Conservation (phyloP, 2,888 invertebrate species). For the Neoaliturus tenellus region DNA sequence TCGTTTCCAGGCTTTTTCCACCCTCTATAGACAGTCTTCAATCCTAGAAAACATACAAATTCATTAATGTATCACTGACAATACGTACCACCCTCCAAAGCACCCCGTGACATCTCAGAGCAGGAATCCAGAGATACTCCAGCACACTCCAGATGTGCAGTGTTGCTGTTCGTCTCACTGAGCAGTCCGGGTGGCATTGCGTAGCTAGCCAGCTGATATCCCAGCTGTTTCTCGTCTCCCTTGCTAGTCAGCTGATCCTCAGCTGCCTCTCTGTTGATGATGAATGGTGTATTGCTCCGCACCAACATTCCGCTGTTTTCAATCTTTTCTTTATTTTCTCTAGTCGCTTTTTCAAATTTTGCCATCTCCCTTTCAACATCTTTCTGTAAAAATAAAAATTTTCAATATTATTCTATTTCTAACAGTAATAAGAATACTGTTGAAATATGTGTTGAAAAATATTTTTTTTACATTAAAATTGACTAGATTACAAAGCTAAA, state of each 20-base stretch:
- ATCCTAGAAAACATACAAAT: no score
- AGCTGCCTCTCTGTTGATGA: conserved; percentile 54
- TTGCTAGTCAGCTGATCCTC: conserved; percentile 14
- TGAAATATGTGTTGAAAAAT: no score
- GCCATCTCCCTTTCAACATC: conserved; percentile 60
- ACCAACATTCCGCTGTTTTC: conserved; percentile 70
- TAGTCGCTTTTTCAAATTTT: conserved; percentile 69
- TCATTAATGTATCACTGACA: no score
- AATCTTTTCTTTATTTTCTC: conserved; percentile 70
- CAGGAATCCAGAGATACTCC: no score
- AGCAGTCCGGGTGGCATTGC: conserved; percentile 36
- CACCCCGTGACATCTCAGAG: not conserved
- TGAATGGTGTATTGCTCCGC: conserved; percentile 67
- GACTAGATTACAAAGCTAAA: no score
- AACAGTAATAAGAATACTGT: no score
- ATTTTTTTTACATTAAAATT: no score
- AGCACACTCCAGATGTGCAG: not conserved
- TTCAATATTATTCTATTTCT: no score
- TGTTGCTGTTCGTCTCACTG: not conserved
- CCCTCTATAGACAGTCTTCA: no score
- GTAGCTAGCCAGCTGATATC: conserved; percentile 51
- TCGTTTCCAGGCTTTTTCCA: no score
- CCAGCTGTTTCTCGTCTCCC: conserved; percentile 25
- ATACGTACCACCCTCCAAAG: not conserved
- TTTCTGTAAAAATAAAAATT: conserved; percentile 61